Evolutionary conservation across 2,797 vertebrate species (phyloP).

Genomic region (Spinus pinus): DNA sequence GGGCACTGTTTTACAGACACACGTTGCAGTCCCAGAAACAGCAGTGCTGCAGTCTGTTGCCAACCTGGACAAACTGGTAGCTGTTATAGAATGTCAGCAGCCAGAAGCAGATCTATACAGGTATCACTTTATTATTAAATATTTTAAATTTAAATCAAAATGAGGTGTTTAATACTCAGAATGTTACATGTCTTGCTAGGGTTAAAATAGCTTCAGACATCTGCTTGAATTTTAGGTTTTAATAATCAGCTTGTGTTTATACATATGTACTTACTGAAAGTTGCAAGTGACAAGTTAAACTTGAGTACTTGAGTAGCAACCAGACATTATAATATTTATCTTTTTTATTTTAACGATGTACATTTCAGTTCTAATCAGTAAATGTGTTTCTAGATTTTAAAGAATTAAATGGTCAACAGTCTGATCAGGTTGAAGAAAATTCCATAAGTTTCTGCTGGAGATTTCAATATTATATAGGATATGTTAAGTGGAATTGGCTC

Average conservation of each 20-base stretch:
- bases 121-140: constrained; percentile 65
- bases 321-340: background rate
- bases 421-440: background rate
- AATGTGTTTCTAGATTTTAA: background rate
- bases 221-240: background rate
- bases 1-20: constrained; percentile 78
- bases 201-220: background rate
- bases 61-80: constrained; percentile 87
- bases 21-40: constrained; percentile 90
- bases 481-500: background rate
- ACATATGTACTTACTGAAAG: background rate
- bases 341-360: background rate
- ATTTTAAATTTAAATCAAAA: background rate
- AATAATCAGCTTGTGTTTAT: background rate
- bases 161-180: background rate
- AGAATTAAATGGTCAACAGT: background rate
- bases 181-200: background rate
- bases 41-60: constrained; percentile 90
- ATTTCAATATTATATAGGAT: background rate
- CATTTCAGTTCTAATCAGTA: background rate
- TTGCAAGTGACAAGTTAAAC: background rate
- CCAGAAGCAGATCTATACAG: constrained; percentile 97
- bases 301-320: background rate
- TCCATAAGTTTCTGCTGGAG: background rate
- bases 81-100: constrained; percentile 96